Conservation (phyloP, 2,888 invertebrate species). For the Ectobius pallidus region DNA sequence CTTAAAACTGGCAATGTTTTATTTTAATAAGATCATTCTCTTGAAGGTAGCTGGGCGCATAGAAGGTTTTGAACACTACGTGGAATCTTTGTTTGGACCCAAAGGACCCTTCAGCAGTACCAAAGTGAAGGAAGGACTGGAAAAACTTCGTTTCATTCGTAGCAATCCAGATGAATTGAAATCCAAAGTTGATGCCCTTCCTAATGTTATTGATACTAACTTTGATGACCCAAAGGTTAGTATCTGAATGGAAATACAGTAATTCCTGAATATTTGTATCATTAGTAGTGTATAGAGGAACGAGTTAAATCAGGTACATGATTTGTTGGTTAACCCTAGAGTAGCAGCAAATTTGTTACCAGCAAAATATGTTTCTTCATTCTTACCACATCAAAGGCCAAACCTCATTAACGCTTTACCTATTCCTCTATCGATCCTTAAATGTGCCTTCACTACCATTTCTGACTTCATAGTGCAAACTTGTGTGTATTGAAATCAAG, state of each 20-base stretch:
- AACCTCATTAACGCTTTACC: no score
- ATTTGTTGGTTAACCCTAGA: not conserved
- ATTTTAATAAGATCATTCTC: slow-evolving; percentile 43
- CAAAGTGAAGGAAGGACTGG: slow-evolving; percentile 58
- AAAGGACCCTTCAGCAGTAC: slow-evolving; percentile 72
- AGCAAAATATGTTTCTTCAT: no score
- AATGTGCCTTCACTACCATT: no score
- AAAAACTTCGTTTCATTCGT: slow-evolving; percentile 54
- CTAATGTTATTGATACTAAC: slow-evolving; percentile 59
- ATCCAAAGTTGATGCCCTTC: slow-evolving; percentile 57
- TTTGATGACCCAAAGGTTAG: slow-evolving; percentile 62
- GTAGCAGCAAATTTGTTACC: not conserved
- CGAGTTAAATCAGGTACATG: not conserved
- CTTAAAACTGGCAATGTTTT: no score
- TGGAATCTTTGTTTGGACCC: slow-evolving; percentile 83
- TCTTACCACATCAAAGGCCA: no score
- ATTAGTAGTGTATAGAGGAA: not conserved
- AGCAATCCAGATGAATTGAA: slow-evolving; percentile 60
- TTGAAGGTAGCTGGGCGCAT: slow-evolving; percentile 76
- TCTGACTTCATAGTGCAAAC: no score
- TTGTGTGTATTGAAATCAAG: no score
- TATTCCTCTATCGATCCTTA: no score
- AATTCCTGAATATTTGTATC: not conserved
- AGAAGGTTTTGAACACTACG: slow-evolving; percentile 87
- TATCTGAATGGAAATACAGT: no score